Evolutionary conservation across 2,888 invertebrate genomes (phyloP), one percentile per base, ranked within the genome.

Genomic region (Physocephala rufipes): DNA sequence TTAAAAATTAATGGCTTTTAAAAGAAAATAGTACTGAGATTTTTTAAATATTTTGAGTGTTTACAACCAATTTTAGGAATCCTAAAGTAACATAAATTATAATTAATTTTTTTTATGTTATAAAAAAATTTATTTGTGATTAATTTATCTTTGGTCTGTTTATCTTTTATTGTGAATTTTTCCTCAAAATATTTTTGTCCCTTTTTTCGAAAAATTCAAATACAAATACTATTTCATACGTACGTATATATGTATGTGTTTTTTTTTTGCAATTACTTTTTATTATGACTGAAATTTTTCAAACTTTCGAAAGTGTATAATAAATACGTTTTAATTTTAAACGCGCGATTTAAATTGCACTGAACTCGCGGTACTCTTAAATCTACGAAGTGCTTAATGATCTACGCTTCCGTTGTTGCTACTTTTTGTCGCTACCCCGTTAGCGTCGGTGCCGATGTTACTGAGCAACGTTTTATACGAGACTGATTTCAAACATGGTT

Each of bases 401-500:
- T 4, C 36, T 36, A 7, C 36, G 36, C 36, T 36, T 36, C 49
- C 58, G 67, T 19, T 16, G 67, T 26, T 53, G 61, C 43, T 3
- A 21, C 15, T 7, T 16, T 21, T n/a, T 9, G 26, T 43, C 51
- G 53, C 16, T 19, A 24, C n/a, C n/a, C n/a, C 24, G 47, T 51
- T 19, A 36, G 30, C 30, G 62, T 71, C 26, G 2, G 26, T 30
- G 65, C 66, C 47, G 74, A 53, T 72, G 77, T 78, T 71, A 71
- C 80, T 71, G 77, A 75, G 36, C 79, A 72, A 75, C 77, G 80
- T 77, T 81, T 76, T 71, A 75, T 76, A 77, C 75, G 77, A 78
- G 78, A 81, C 81, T 81, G 81, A 79, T 79, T 77, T 78, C 76
- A 78, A 78, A 78, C 79, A 78, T 76, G 78, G 78, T 75, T 79